These are phyloP conservation scores for Emydoidea blandingii DNA, from an alignment of 2,797 vertebrate genomes.

Conservation along the genomic window DNA sequence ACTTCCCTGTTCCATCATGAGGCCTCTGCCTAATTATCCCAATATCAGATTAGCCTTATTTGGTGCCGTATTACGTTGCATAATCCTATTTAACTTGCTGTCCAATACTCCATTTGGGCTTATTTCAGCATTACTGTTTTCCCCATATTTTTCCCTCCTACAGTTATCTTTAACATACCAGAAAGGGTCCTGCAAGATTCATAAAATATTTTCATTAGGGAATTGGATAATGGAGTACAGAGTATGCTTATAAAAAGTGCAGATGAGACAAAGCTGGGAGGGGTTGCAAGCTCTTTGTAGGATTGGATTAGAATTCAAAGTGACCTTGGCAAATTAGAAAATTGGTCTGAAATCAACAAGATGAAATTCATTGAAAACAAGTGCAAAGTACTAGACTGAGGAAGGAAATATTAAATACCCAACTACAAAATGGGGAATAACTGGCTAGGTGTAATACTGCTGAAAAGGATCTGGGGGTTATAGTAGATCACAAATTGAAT, in stretches of 20 bases:
- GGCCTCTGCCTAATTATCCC: not conserved
- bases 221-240: not conserved
- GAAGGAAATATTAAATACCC: not conserved
- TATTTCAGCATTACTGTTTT: not conserved
- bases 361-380: not conserved
- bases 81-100: not conserved
- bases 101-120: fast-evolving
- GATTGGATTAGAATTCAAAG: not conserved
- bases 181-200: not conserved
- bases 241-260: not conserved
- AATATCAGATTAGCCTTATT: fast-evolving
- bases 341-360: not conserved
- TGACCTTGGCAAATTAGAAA: not conserved
- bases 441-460: not conserved
- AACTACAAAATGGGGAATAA: not conserved
- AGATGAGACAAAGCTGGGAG: not conserved
- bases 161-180: not conserved
- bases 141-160: not conserved
- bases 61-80: not conserved
- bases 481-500: not conserved
- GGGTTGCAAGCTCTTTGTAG: not conserved
- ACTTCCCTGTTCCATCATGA: not conserved
- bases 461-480: not conserved
- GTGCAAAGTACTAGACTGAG: not conserved
- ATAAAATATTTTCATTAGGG: not conserved